Evolutionary conservation across 2,797 vertebrate species (phyloP).

Genomic region (Myotis planiceps): DNA sequence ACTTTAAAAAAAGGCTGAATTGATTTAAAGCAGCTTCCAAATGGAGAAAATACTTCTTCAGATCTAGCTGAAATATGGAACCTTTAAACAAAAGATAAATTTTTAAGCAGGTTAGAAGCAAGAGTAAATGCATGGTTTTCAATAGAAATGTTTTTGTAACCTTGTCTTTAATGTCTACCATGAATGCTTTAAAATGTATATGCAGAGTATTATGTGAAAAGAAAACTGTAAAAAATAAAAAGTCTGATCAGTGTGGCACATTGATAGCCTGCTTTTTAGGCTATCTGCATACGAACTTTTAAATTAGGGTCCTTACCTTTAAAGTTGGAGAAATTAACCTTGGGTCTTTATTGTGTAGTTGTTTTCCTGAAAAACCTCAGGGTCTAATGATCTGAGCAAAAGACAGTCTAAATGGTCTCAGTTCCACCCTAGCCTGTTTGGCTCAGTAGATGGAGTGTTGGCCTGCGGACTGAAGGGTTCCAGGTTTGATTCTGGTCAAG

Average conservation of each 20-base stretch:
- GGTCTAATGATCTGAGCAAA: neutral
- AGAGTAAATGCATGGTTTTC: conserved; percentile 27
- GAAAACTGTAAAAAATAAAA: conserved; percentile 35
- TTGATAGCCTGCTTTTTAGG: conserved; percentile 2
- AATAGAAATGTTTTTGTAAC: conserved; percentile 36
- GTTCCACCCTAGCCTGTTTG: neutral
- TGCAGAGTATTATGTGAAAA: neutral
- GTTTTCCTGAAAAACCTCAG: neutral
- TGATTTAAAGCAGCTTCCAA: conserved; percentile 65
- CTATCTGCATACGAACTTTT: conserved; percentile 11
- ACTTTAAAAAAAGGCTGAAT: neutral
- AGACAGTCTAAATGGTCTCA: neutral
- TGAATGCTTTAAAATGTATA: conserved; percentile 40
- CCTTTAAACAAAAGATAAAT: conserved; percentile 57
- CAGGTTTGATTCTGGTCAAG: neutral
- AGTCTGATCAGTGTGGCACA: neutral
- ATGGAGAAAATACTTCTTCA: conserved; percentile 26
- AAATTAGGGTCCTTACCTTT: neutral
- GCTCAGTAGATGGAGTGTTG: neutral
- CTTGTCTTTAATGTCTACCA: neutral
- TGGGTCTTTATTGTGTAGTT: neutral
- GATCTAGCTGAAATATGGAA: conserved; percentile 21
- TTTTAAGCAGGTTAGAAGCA: conserved; percentile 58
- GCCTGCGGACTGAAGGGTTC: too few species aligned
- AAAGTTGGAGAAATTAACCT: neutral